Percentiles rank a stretch among this genome's conserved stretches.
phyloP scores from a whole-genome alignment of 2,888 invertebrate species.

The Tenodera sinensis region DNA sequence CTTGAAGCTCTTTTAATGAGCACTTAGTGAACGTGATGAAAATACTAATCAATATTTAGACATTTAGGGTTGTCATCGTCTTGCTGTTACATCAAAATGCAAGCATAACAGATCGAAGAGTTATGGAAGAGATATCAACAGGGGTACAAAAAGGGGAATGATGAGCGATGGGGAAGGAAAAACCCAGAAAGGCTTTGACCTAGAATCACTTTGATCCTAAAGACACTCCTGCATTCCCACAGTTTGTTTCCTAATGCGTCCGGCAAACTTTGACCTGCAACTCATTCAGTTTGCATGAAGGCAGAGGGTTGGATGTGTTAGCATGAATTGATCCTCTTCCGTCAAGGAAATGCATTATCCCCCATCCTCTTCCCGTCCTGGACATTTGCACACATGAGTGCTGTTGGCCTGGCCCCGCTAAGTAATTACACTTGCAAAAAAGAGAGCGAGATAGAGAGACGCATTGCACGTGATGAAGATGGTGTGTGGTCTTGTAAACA shows the following conservation, averaged over 20 bases:
- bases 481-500: not conserved
- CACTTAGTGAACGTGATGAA: no score
- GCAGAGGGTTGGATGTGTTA: not conserved
- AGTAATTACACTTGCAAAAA: not conserved
- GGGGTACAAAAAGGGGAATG: no score
- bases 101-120: no score
- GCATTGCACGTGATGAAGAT: not conserved
- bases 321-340: not conserved
- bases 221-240: not conserved
- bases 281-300: not conserved
- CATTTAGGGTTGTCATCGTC: no score
- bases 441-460: not conserved
- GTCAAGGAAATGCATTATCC: not conserved
- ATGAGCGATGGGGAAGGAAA: no score
- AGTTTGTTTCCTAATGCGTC: not conserved
- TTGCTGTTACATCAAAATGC: no score
- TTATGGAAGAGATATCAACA: no score
- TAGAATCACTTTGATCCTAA: not conserved
- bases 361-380: not conserved
- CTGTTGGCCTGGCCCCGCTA: not conserved
- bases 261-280: not conserved
- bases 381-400: not conserved
- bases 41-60: no score
- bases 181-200: not conserved
- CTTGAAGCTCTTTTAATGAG: no score